These are phyloP conservation scores for Nycticryphes semicollaris DNA, from an alignment of 2,113 vertebrate genomes.

Conservation along the genomic window DNA sequence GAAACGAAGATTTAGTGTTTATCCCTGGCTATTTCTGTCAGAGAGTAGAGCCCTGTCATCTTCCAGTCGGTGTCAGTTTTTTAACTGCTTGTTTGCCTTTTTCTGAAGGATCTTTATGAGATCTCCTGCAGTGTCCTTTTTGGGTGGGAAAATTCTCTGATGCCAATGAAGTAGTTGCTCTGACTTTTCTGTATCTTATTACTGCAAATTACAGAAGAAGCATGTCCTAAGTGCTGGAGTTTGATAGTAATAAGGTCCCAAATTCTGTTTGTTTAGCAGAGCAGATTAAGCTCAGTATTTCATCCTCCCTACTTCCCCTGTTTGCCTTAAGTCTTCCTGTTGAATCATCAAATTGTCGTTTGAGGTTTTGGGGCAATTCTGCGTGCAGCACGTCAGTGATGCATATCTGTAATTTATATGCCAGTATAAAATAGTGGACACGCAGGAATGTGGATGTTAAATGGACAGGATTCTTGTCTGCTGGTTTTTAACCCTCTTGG, in stretches of 20 bases:
- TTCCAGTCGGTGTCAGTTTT: neutral
- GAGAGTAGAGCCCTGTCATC: neutral
- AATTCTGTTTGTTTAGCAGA: neutral
- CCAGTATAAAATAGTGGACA: neutral
- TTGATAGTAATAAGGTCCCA: neutral
- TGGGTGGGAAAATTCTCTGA: neutral
- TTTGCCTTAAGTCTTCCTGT: neutral
- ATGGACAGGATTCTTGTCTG: neutral
- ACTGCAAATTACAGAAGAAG: neutral
- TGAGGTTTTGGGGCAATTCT: slow-evolving; percentile 7
- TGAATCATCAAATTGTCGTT: slow-evolving; percentile 7
- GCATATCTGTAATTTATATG: neutral
- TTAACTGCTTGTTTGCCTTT: slow-evolving; percentile 10
- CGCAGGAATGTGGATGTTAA: neutral
- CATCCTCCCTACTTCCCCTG: neutral
- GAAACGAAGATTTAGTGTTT: slow-evolving; percentile 29
- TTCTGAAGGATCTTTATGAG: neutral
- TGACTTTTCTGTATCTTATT: neutral
- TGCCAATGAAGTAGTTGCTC: fast-evolving
- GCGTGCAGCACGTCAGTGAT: neutral
- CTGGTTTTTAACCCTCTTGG: neutral
- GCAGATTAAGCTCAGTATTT: neutral
- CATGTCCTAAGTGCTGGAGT: neutral
- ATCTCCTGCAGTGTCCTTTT: neutral
- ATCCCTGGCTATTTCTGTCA: slow-evolving; percentile 23